Evolutionary conservation across 2,113 vertebrate genomes (phyloP), one percentile per base, ranked within the genome.

Genomic region (Thunnus maccoyii): DNA sequence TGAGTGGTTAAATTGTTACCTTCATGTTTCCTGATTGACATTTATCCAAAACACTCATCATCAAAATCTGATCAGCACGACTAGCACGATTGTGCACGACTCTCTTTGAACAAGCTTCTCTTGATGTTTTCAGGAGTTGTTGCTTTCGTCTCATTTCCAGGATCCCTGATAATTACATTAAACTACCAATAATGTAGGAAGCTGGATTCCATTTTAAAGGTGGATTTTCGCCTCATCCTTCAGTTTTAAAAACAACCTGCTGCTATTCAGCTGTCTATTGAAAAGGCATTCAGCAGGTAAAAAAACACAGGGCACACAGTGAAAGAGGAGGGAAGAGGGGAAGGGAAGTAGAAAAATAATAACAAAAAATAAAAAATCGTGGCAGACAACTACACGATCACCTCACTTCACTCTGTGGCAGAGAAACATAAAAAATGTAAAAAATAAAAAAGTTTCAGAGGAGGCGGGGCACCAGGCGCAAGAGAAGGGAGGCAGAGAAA

Each of bases 211-310:
- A 2, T 58, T 51, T 48, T 2, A 41, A 41, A 55, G 83, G 75
- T 70, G 82, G 76, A 76, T 56, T 68, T 72, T 4, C 2, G 4
- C 48, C 80, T 62, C 62, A 0, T 68, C 60, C 77, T 69, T 51
- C 55, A 36, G 50, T 20, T 76, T 67, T 80, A 50, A 78, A 64
- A 82, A 68, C 57, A 50, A 66, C 52, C 82, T 51, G 72, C 76
- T 67, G 72, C 60, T 65, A 30, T n/a, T 58, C 58, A 67, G 66
- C 32, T 27, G 67, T 86, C 60, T 72, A 8, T 75, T 77, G 56
- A 72, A 78, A 93, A 93, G 89, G 87, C 88, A 82, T 80, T 56
- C 25, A 86, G 83, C 83, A 86, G 84, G 91, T 88, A 52, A 74
- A 51, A 83, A 79, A 78, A 82, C 75, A 84, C 88, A 83, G 83